phyloP scores from a whole-genome alignment of 2,113 vertebrate genomes.

The Tragelaphus imberbis region DNA sequence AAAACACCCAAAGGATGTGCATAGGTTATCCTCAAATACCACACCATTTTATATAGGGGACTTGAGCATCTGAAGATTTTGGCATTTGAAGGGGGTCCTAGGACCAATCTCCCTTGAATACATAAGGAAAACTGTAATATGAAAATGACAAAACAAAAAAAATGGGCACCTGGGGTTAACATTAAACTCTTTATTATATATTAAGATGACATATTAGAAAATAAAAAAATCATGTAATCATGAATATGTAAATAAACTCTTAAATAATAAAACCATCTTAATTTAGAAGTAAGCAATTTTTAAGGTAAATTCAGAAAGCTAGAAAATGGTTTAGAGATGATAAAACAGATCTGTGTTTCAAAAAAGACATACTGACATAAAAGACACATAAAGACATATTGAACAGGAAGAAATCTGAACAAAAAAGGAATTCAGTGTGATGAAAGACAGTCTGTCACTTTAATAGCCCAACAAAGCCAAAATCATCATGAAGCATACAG shows the following conservation, averaged over 20 bases:
- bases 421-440: background rate
- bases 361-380: background rate
- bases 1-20: background rate
- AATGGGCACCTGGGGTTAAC: background rate
- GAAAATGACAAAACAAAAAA: background rate
- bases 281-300: slow-evolving; percentile 27
- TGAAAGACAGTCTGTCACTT: background rate
- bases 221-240: background rate
- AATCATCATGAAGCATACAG: background rate
- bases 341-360: slow-evolving; percentile 2
- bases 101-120: background rate
- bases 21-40: background rate
- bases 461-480: background rate
- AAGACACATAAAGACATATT: background rate
- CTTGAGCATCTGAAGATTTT: background rate
- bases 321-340: background rate
- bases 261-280: background rate
- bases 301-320: slow-evolving; percentile 9
- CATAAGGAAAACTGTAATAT: background rate
- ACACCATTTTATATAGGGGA: background rate
- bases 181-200: background rate
- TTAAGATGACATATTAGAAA: background rate
- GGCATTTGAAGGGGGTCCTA: background rate
- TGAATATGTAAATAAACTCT: background rate
- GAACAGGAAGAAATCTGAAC: background rate